Evolutionary conservation across 2,113 vertebrate species (phyloP), one percentile per base, ranked within the genome.

Genomic region (Aegotheles bennettii): DNA sequence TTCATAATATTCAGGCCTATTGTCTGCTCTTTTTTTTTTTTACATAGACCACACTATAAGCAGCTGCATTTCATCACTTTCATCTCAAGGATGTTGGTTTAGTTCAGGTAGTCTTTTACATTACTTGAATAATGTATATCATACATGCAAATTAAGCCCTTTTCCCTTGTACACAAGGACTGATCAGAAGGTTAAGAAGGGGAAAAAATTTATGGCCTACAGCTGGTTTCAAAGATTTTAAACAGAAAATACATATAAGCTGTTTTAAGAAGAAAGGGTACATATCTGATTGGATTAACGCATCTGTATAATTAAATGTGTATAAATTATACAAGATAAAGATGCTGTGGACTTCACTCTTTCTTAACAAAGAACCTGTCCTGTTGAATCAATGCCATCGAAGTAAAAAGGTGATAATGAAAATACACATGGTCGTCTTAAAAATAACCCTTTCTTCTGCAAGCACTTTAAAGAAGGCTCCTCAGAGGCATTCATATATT

Each of bases 121-220:
- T 89, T 91, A 59, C 48, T 89, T 96, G 77, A 96, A 95, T 95
- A 95, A 94, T 73, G 73, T 79, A 87, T 92, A 61, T 70, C 14
- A 68, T 65, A 80, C 51, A 70, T n/a, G 21, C 59, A 70, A 90
- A 91, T 7, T 40, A 80, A 94, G 36, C 16, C 11, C 6, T 79
- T 47, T 70, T 84, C 26, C 33, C 25, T 84, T 87, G 40, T 68
- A 40, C 20, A 87, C 29, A 67, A 82, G 24, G 33, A 70, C 47
- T 80, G 88, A 92, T 83, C 40, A 91, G 45, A 87, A 89, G 28
- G 17, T 59, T 56, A 76, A 89, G 79, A 42, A 84, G 11, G 19
- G 10, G 54, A 70, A 73, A 71, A 78, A 79, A 75, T 42, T 16
- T 67, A 31, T 9, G 18, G 4, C 6, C 29, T 68, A 25, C n/a